Evolutionary conservation across 2,888 invertebrate genomes (phyloP).

Genomic region (Helleia helle): DNA sequence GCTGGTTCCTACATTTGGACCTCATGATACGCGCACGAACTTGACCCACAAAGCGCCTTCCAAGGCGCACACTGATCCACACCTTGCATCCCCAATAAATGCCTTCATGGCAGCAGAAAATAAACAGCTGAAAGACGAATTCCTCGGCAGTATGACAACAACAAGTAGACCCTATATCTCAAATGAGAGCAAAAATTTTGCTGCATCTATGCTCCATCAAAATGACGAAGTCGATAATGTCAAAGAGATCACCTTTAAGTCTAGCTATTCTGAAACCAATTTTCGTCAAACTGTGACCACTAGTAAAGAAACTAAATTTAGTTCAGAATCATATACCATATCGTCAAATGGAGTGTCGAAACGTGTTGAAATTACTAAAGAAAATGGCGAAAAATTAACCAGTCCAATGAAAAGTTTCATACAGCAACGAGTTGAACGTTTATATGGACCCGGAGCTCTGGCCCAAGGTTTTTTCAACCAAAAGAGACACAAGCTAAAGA

Average conservation of each 20-base stretch:
- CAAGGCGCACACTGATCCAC: conserved; percentile 67
- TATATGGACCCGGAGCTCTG: conserved; percentile 90
- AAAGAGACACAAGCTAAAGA: conserved; percentile 66
- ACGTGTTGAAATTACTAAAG: conserved; percentile 61
- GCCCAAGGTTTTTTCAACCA: conserved; percentile 89
- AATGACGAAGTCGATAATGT: conserved; percentile 60
- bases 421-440: conserved; percentile 89
- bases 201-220: conserved; percentile 57
- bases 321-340: conserved; percentile 60
- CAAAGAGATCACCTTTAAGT: conserved; percentile 58
- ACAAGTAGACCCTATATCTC: conserved; percentile 55
- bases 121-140: conserved; percentile 65
- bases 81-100: conserved; percentile 54
- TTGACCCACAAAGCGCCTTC: conserved; percentile 66
- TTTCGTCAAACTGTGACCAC: conserved; percentile 54
- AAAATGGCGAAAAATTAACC: conserved; percentile 58
- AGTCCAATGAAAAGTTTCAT: conserved; percentile 84
- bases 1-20: conserved; percentile 68
- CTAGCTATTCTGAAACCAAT: conserved; percentile 65
- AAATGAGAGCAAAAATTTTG: conserved; percentile 55
- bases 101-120: conserved; percentile 66
- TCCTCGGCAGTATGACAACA: conserved; percentile 63
- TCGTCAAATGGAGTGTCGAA: conserved; percentile 63
- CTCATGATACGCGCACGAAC: conserved; percentile 62
- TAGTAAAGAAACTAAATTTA: conserved; percentile 45